Base-by-base conservation (phyloP, 2,888 invertebrate genomes). In the Eumerus sabulonum region DNA sequence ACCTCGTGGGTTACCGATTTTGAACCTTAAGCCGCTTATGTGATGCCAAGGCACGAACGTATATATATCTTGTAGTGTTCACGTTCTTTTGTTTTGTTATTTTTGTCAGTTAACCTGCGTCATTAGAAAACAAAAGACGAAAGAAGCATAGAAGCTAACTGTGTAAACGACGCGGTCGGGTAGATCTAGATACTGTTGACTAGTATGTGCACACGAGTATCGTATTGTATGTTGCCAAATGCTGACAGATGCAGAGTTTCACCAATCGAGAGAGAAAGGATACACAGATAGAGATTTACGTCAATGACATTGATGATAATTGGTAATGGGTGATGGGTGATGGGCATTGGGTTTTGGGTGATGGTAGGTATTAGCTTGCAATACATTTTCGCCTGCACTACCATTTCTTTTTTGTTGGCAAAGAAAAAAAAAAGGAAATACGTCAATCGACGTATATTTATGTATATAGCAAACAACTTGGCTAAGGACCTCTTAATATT, bases 291-390 rank as follows among this genome's bases (percentile, higher is more conserved):
- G 56, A 66, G 51, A 66, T 57, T 62, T 72, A 67, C 76, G 72
- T 77, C 76, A 77, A 62, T 72, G 72, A 57, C 66, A 72, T 57
- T 56, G 56, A 47, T 57, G 72, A 60, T 56, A 44, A 51, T 60
- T 48, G 60, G 35, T 67, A 38, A 53, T 59, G 45, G 63, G 36
- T 60, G 38, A 60, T 42, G 27, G 48, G 27, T 16, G 50, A 47
- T 59, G 18, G 47, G 45, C 53, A 50, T 50, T 66, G 60, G 51
- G 38, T 57, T 68, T n/a, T 59, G 45, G 63, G 36, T 60, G 38
- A 60, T 42, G 27, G 48, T 59, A 36, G 47, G 45, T 59, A 50
- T 50, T 66, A 54, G 51, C 45, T 57, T 68, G 45, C 45, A 57
- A 42, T 18, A 7, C 45, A 50, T 67, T 57, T 59, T 45, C 62